Percentiles rank a stretch among this genome's conserved stretches.
These are phyloP conservation scores for Myanophis thanlyinensis DNA, from an alignment of 2,113 vertebrate species.

Conservation along the genomic window DNA sequence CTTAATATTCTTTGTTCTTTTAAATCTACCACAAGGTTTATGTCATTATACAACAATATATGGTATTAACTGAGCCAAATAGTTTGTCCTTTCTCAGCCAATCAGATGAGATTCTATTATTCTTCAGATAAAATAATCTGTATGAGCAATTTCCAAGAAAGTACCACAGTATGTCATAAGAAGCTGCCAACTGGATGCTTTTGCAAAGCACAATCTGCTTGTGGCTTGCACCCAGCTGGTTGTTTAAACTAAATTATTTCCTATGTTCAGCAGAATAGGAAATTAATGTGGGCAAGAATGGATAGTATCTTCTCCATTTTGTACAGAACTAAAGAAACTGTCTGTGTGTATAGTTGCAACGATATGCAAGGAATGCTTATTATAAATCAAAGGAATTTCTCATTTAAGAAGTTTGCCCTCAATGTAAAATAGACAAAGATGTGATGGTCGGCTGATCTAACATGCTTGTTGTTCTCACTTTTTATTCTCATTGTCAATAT, in stretches of 20 bases:
- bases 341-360: not conserved
- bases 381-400: not conserved
- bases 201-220: not conserved
- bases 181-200: not conserved
- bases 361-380: not conserved
- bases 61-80: not conserved
- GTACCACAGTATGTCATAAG: not conserved
- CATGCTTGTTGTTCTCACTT: not conserved
- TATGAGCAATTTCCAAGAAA: not conserved
- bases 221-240: not conserved
- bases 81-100: not conserved
- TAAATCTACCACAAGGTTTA: not conserved
- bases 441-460: not conserved
- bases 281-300: not conserved
- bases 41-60: not conserved
- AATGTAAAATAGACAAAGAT: not conserved
- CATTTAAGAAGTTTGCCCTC: not conserved
- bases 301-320: not conserved
- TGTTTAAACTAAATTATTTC: not conserved
- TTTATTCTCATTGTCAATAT: not conserved
- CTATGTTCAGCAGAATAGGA: not conserved
- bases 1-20: not conserved
- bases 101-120: not conserved
- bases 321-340: not conserved
- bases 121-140: not conserved